Percentiles rank a stretch among this genome's conserved stretches.
These are phyloP conservation scores for Cyphomyrus plagiostoma DNA, from an alignment of 2,113 vertebrate species.

Conservation along the genomic window DNA sequence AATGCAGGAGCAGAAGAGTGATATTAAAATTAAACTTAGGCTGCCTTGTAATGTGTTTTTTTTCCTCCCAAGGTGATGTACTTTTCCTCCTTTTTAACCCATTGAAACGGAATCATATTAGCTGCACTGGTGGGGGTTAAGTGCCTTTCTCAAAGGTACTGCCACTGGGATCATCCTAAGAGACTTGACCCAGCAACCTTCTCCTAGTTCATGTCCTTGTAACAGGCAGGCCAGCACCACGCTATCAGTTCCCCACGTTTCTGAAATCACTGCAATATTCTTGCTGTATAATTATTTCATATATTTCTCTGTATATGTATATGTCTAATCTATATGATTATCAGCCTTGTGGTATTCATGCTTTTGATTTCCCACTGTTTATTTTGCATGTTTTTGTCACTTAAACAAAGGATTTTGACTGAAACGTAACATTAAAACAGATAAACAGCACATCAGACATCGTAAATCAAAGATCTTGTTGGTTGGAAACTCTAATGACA, in stretches of 20 bases:
- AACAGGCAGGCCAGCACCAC: background rate
- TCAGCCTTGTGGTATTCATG: background rate
- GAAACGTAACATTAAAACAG: background rate
- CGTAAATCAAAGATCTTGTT: background rate
- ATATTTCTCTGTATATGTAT: too few relatives aligned
- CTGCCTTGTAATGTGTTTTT: background rate
- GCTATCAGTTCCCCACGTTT: background rate
- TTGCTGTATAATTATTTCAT: background rate
- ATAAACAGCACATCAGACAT: background rate
- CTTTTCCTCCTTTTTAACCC: background rate
- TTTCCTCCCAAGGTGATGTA: background rate
- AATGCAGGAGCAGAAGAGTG: background rate
- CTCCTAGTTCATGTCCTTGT: background rate
- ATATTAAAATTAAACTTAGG: slow-evolving; percentile 4
- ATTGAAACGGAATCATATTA: background rate
- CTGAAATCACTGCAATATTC: background rate
- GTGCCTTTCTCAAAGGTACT: background rate
- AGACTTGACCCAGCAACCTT: background rate
- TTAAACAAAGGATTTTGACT: background rate
- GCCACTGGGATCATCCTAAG: background rate
- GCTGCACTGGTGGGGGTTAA: background rate
- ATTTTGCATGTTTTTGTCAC: background rate
- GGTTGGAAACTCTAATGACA: background rate
- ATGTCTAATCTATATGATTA: background rate
- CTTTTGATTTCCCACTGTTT: background rate